phyloP scores from a whole-genome alignment of 2,888 invertebrate genomes.

The Polyploca ridens region DNA sequence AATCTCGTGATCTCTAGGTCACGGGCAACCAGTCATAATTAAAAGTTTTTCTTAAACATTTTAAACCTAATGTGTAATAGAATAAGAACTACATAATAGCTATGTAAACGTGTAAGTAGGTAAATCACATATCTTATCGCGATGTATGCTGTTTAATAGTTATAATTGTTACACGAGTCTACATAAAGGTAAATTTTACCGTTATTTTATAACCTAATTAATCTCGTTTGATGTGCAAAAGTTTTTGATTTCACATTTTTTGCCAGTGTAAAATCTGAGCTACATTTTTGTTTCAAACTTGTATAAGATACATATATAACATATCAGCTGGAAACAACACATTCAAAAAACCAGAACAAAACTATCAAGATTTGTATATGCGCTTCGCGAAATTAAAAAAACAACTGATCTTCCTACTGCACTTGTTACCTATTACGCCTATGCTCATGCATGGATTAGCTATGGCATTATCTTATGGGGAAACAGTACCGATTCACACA shows the following conservation, averaged over 20 bases:
- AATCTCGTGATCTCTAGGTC: conserved; percentile 8
- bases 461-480: too few species aligned
- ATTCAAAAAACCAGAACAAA: too few species aligned
- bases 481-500: too few species aligned
- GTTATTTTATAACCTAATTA: conserved; percentile 12
- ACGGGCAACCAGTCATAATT: background rate
- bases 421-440: too few species aligned
- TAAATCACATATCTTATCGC: background rate
- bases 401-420: too few species aligned
- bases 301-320: too few species aligned
- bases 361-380: too few species aligned
- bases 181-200: background rate
- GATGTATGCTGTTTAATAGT: background rate
- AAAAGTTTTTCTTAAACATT: background rate
- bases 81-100: background rate
- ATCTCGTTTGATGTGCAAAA: conserved; percentile 9
- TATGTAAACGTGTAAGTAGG: background rate
- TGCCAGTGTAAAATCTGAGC: background rate
- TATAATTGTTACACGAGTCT: background rate
- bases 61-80: background rate
- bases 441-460: too few species aligned
- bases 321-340: too few species aligned
- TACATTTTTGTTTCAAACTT: too few species aligned
- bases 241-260: conserved; percentile 1
- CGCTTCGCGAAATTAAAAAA: too few species aligned